Percentiles rank a stretch among this genome's conserved stretches.
phyloP scores from a whole-genome alignment of 1,140 invertebrate genomes.

The Oryzaephilus surinamensis region DNA sequence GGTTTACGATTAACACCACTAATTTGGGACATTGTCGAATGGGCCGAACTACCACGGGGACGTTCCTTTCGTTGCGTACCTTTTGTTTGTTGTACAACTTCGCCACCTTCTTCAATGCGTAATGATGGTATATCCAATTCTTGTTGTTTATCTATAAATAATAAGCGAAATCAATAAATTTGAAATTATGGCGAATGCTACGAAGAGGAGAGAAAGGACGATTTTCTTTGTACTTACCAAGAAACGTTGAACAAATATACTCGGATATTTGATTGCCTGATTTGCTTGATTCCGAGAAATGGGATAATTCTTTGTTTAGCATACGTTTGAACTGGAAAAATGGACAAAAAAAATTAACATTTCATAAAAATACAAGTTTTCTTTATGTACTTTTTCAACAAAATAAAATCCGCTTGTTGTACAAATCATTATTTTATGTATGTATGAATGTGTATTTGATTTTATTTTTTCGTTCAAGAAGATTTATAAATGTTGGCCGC shows the following conservation, averaged over 20 bases:
- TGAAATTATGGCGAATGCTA: background rate
- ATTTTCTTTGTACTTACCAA: constrained; percentile 62
- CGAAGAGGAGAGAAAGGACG: background rate
- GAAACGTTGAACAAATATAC: constrained; percentile 97
- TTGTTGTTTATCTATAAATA: constrained; percentile 83
- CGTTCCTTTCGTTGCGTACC: constrained; percentile 53
- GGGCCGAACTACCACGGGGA: constrained; percentile 33
- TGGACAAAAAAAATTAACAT: background rate
- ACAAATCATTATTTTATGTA: too few species aligned
- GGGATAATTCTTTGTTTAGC: constrained; percentile 98
- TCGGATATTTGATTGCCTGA: constrained; percentile 99
- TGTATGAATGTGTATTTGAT: too few species aligned
- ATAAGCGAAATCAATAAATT: constrained; percentile 5
- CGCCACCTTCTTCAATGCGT: constrained; percentile 61
- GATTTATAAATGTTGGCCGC: too few species aligned
- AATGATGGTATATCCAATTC: constrained; percentile 85
- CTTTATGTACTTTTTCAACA: too few species aligned
- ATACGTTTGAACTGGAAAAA: constrained; percentile 92
- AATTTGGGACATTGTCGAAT: constrained; percentile 79
- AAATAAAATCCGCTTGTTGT: too few species aligned
- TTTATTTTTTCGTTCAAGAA: too few species aligned
- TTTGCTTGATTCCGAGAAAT: constrained; percentile 97
- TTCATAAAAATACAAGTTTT: too few species aligned
- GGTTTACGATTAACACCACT: constrained; percentile 78
- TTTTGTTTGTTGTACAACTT: constrained; percentile 39